Conservation (phyloP, 2,797 vertebrate genomes). For the Orientallactaga sibirica region DNA sequence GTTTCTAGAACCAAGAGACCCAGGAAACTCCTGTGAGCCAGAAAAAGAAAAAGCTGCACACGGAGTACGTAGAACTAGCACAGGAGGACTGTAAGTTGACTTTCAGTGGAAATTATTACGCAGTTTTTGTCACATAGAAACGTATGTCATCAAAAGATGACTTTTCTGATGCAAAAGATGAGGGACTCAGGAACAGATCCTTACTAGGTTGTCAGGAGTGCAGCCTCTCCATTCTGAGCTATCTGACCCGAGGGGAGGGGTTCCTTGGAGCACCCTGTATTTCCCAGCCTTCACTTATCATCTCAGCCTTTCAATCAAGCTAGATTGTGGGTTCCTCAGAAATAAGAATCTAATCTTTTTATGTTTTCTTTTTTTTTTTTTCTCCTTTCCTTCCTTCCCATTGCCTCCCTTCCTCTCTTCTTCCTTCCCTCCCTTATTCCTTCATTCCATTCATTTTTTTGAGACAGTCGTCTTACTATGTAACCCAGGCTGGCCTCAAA, state of each 20-base stretch:
- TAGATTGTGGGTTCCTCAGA: not conserved
- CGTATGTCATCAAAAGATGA: not conserved
- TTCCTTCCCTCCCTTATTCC: no score
- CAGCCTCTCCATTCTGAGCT: not conserved
- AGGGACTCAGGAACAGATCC: not conserved
- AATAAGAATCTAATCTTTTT: not conserved
- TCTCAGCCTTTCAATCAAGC: not conserved
- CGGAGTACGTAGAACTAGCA: not conserved
- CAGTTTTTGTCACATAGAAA: not conserved
- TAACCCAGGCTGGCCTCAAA: not conserved
- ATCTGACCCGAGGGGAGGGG: not conserved
- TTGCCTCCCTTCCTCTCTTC: not conserved
- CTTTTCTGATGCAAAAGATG: not conserved
- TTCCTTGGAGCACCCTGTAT: not conserved
- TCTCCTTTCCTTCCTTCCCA: accelerated
- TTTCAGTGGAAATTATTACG: not conserved
- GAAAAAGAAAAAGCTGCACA: not conserved
- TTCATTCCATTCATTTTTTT: not conserved
- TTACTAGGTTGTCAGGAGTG: not conserved
- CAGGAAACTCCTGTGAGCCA: not conserved
- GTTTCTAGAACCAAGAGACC: not conserved
- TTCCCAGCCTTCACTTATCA: not conserved
- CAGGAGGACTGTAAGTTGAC: not conserved
- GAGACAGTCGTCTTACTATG: not conserved
- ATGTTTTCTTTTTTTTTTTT: no score